Percentiles rank a stretch among this genome's conserved stretches.
Evolutionary conservation across 2,888 invertebrate genomes (phyloP).

Genomic region (Erannis defoliaria): DNA sequence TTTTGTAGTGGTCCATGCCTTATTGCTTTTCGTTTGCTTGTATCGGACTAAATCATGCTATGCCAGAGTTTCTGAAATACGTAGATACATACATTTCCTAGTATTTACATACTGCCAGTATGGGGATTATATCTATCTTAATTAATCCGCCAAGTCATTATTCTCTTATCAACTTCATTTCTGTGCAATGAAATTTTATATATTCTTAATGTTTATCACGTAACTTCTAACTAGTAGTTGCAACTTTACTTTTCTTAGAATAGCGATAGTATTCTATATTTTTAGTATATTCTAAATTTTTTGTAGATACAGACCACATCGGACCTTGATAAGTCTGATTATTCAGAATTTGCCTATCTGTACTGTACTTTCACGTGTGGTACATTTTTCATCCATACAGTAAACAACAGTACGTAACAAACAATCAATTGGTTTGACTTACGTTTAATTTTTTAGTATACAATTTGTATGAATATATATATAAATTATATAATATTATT

Average conservation of each 20-base stretch:
- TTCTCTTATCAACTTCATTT: not conserved
- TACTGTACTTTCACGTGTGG: constrained; percentile 24
- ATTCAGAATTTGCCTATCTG: constrained; percentile 24
- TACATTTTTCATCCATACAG: not conserved
- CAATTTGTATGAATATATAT: too few relatives aligned
- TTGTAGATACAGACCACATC: constrained; percentile 28
- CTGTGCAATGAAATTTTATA: constrained; percentile 5
- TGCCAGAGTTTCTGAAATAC: not conserved
- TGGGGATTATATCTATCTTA: too few relatives aligned
- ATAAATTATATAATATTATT: too few relatives aligned
- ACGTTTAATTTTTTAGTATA: not conserved
- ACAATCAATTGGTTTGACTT: not conserved
- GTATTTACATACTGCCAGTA: constrained; percentile 3
- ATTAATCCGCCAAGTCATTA: too few relatives aligned
- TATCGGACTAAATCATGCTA: constrained; percentile 2
- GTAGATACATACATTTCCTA: too few relatives aligned
- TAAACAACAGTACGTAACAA: not conserved
- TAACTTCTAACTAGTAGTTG: constrained; percentile 13
- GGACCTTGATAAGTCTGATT: constrained; percentile 16
- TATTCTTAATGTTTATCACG: constrained; percentile 19
- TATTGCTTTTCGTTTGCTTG: constrained; percentile 22
- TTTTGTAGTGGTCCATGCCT: constrained; percentile 13
- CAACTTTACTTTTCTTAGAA: constrained; percentile 19
- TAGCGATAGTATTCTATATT: constrained; percentile 17
- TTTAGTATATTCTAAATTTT: constrained; percentile 13